phyloP scores from a whole-genome alignment of 2,797 vertebrate genomes.

The Cirrhinus molitorella region DNA sequence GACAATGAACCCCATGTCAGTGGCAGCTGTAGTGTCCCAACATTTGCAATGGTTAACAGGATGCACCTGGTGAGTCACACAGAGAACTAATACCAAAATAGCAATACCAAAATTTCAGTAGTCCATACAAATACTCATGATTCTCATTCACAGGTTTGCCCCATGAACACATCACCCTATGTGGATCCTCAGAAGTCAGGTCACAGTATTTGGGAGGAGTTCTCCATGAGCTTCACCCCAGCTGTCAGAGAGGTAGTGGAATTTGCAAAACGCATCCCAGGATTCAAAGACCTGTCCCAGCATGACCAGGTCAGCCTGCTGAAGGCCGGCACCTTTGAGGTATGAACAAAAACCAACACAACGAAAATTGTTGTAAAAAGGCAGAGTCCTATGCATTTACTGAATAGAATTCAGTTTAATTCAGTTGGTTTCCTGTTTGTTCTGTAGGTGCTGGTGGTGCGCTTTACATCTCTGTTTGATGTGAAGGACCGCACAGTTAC shows the following conservation, averaged over 20 bases:
- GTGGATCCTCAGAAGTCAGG: slow-evolving; percentile 93
- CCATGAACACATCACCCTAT: slow-evolving; percentile 92
- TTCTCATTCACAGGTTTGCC: slow-evolving; percentile 85
- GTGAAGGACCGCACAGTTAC: slow-evolving; percentile 90
- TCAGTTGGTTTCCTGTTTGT: not conserved
- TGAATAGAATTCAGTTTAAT: not conserved
- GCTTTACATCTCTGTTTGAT: slow-evolving; percentile 93
- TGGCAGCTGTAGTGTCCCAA: slow-evolving; percentile 64
- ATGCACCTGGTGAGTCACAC: slow-evolving; percentile 87
- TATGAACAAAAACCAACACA: slow-evolving; percentile 66
- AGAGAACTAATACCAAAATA: not conserved
- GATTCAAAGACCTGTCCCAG: slow-evolving; percentile 93
- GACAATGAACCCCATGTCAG: slow-evolving; percentile 54
- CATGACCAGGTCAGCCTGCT: slow-evolving; percentile 96
- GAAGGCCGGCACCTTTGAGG: slow-evolving; percentile 98
- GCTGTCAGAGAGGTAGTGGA: slow-evolving; percentile 97
- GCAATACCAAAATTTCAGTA: not conserved
- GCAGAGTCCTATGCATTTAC: not conserved
- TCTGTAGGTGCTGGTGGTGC: slow-evolving; percentile 93
- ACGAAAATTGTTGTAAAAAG: no score
- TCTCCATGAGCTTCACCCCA: slow-evolving; percentile 95
- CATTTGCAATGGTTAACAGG: slow-evolving; percentile 72
- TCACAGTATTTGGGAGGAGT: slow-evolving; percentile 96
- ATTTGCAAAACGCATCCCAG: slow-evolving; percentile 95
- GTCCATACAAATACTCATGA: not conserved